Evolutionary conservation across 2,888 invertebrate genomes (phyloP).

Genomic region (Cynaeus angustus): DNA sequence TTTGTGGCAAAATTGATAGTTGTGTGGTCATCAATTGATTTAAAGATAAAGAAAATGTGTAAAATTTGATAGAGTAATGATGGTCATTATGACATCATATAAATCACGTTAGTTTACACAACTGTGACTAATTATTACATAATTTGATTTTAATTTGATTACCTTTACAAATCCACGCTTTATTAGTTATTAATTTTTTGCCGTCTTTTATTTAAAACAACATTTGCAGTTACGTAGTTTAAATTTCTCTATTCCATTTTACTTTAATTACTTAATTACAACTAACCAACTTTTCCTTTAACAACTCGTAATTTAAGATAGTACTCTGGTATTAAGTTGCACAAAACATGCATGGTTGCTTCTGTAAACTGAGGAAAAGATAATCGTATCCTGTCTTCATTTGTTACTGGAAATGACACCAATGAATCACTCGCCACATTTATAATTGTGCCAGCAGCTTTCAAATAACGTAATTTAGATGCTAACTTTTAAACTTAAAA

Average conservation of each 20-base stretch:
- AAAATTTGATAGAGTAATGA: not conserved
- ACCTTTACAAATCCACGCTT: not conserved
- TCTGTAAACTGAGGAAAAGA: not conserved
- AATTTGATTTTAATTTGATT: conserved; percentile 10
- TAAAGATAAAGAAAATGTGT: no score
- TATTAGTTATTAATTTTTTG: no score
- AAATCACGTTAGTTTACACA: conserved; percentile 6
- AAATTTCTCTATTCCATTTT: not conserved
- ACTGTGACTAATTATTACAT: conserved; percentile 2
- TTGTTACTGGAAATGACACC: conserved; percentile 5
- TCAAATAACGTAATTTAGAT: conserved; percentile 9
- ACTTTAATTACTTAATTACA: not conserved
- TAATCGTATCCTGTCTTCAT: conserved; percentile 6
- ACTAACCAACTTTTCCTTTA: not conserved
- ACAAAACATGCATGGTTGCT: not conserved
- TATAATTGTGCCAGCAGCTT: conserved; percentile 2
- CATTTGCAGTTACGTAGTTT: no score
- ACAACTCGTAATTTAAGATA: not conserved
- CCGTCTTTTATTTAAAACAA: no score
- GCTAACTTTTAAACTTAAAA: not conserved
- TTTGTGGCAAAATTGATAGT: no score
- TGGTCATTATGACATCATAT: conserved; percentile 1
- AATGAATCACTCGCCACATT: not conserved
- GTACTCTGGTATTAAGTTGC: not conserved
- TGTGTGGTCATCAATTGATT: no score